Base-by-base conservation (phyloP, 2,888 invertebrate genomes). In the Cantharis lateralis region DNA sequence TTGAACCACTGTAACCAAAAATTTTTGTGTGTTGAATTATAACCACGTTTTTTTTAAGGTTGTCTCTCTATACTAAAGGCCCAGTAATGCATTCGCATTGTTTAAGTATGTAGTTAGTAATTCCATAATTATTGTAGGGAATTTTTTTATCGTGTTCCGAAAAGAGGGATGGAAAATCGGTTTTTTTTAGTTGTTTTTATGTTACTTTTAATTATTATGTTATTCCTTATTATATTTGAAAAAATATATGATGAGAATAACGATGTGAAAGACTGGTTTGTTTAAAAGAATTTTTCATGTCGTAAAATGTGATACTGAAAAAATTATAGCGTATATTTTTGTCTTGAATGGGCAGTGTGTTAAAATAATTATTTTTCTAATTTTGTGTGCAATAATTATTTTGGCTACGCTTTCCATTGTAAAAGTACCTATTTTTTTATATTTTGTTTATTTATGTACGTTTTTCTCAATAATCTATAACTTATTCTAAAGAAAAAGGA, bases 211-310 rank as follows among this genome's bases (percentile, higher is more conserved):
- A 16, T 70, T 66, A 69, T 72, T 66, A 69, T 72, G 66, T 75
- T 78, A 78, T 78, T 78, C 78, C 74, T 76, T 78, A 78, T 68
- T 78, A 74, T 78, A 78, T 78, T 78, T 74, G 18, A 48, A 68
- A 71, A 77, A 78, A 76, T 78, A 78, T 78, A 76, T 78, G 76
- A 76, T 66, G 76, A 72, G 78, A 78, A 70, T 78, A 78, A 76
- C 68, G 24, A 70, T 64, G 69, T 70, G 26, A 76, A 48, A 76
- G 75, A 76, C 76, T 76, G 74, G 71, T 72, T 78, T 71, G 74
- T 63, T 75, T 76, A 3, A 72, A 63, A 62, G 48, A 62, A 48
- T 74, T 74, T 74, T 77, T 74, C 68, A 28, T 68, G 70, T 76
- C 76, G 62, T 72, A 10, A 28, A 74, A 66, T 69, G 69, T 72